Percentiles rank a stretch among this genome's conserved stretches.
phyloP scores from a whole-genome alignment of 2,888 invertebrate genomes.

The Rambutsinella grinnellia region DNA sequence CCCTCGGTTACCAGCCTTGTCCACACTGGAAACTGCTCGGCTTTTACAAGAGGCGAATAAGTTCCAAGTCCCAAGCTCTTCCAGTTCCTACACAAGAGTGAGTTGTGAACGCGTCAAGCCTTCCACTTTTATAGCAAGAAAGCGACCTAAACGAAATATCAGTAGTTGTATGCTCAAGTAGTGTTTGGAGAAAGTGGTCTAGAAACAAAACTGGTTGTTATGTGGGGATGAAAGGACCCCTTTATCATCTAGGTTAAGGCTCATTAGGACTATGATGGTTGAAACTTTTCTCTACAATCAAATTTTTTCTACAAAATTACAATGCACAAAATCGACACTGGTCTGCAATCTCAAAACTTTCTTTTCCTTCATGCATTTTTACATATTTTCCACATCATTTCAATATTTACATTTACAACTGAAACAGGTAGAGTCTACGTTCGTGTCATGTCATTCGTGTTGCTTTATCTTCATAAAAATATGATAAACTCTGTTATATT shows the following conservation, averaged over 20 bases:
- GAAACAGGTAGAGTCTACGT: not conserved
- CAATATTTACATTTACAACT: not conserved
- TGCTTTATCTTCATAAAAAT: not conserved
- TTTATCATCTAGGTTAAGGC: not conserved
- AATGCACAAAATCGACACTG: not conserved
- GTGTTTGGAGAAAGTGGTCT: not conserved
- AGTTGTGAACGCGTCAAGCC: conserved; percentile 28
- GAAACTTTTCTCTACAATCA: not conserved
- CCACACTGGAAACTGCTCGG: no score
- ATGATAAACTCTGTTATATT: not conserved
- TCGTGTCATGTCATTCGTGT: not conserved
- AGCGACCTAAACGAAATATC: no score
- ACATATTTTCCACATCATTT: not conserved
- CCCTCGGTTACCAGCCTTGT: no score
- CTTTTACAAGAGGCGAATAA: no score
- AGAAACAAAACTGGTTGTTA: not conserved
- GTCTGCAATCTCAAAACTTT: not conserved
- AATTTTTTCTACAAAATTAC: not conserved
- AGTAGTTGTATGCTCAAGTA: not conserved
- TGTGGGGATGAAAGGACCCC: not conserved
- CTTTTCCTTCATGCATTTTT: not conserved
- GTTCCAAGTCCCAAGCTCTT: no score
- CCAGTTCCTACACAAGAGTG: conserved; percentile 27
- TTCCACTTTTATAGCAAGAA: conserved; percentile 42
- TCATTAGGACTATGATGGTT: not conserved